phyloP scores from a whole-genome alignment of 2,113 vertebrate species.

The Cyphomyrus plagiostoma region DNA sequence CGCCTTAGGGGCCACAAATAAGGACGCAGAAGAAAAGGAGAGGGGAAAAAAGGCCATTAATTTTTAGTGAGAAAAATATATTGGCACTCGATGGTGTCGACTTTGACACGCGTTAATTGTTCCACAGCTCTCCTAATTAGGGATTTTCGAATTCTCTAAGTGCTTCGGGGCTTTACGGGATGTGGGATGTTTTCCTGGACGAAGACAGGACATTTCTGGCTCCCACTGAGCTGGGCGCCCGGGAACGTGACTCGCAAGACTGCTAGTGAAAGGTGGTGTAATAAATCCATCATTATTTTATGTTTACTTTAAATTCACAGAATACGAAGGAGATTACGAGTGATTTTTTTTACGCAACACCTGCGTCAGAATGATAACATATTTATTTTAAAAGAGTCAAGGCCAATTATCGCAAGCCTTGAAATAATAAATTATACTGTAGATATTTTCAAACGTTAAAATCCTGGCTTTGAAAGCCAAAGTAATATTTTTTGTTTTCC shows the following conservation, averaged over 20 bases:
- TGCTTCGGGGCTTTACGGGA: slow-evolving; percentile 64
- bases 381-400: background rate
- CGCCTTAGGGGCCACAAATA: slow-evolving; percentile 67
- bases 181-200: slow-evolving; percentile 64
- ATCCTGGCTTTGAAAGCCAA: background rate
- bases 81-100: slow-evolving; percentile 94
- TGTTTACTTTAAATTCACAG: slow-evolving; percentile 2
- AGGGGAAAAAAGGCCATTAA: slow-evolving; percentile 61
- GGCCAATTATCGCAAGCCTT: background rate
- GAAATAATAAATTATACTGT: background rate
- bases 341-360: background rate
- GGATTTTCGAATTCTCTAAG: slow-evolving; percentile 83
- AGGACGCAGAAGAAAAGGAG: slow-evolving; percentile 26
- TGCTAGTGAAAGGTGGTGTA: slow-evolving; percentile 17
- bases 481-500: background rate
- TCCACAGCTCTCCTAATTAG: slow-evolving; percentile 89
- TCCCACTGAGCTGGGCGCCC: slow-evolving; percentile 41
- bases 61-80: slow-evolving; percentile 86
- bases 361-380: slow-evolving; percentile 8
- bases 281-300: slow-evolving; percentile 14
- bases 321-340: background rate
- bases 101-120: slow-evolving; percentile 97
- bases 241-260: slow-evolving; percentile 14
- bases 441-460: background rate
- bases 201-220: slow-evolving; percentile 51